Evolutionary conservation across 1,140 invertebrate genomes (phyloP).

Genomic region (Drosophila tani): DNA sequence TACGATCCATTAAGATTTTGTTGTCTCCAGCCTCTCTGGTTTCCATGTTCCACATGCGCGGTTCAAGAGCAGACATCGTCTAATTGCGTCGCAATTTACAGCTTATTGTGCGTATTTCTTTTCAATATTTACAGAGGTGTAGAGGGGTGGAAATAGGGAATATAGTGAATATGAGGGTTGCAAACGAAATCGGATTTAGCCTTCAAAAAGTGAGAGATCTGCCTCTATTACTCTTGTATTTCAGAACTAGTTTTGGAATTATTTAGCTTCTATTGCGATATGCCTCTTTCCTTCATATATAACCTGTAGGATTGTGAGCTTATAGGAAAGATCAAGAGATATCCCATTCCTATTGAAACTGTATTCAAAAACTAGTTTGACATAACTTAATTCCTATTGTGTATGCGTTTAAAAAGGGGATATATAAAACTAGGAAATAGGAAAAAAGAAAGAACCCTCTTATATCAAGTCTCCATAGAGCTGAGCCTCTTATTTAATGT

Average conservation of each 20-base stretch:
- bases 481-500: too few species aligned
- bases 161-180: conserved; percentile 1
- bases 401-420: not conserved
- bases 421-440: not conserved
- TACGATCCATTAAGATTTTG: conserved; percentile 15
- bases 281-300: too few species aligned
- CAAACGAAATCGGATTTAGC: not conserved
- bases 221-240: not conserved
- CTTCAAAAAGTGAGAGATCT: not conserved
- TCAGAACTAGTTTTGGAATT: not conserved
- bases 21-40: conserved; percentile 5
- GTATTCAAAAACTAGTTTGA: not conserved
- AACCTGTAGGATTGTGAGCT: not conserved
- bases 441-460: not conserved
- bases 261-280: not conserved
- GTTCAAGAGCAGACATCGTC: conserved; percentile 33
- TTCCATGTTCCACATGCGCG: conserved; percentile 15
- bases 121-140: conserved; percentile 12
- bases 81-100: conserved; percentile 59
- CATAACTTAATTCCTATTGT: not conserved
- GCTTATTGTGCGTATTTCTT: conserved; percentile 34
- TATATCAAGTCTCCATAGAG: too few species aligned
- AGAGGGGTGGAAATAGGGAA: conserved; percentile 1
- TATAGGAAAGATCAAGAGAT: not conserved
- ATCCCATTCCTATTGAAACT: not conserved